Conservation (phyloP, 2,888 invertebrate genomes). For the Falcaria lacertinaria region DNA sequence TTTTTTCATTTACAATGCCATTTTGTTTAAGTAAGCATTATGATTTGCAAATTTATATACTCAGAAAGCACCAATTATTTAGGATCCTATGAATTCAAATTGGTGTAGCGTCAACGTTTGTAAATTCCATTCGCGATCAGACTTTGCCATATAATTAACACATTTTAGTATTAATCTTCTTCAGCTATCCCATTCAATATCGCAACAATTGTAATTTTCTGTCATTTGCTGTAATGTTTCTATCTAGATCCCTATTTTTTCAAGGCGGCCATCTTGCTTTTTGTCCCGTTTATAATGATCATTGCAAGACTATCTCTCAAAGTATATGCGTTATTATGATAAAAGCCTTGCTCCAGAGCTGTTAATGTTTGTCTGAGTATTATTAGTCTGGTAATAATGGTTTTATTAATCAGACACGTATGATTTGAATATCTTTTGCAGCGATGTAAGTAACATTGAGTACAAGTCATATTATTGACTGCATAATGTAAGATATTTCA, state of each 20-base stretch:
- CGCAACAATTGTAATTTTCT: conserved; percentile 39
- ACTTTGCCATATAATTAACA: conserved; percentile 69
- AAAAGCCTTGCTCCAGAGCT: background rate
- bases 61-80: too few species aligned
- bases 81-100: too few species aligned
- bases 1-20: too few species aligned
- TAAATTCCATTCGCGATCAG: too few species aligned
- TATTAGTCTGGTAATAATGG: background rate
- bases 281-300: conserved; percentile 30
- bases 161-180: conserved; percentile 28
- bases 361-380: background rate
- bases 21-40: too few species aligned
- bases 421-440: background rate
- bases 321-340: background rate
- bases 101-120: too few species aligned
- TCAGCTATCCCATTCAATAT: conserved; percentile 41
- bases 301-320: conserved; percentile 12
- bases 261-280: conserved; percentile 34
- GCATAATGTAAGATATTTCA: too few species aligned
- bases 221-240: conserved; percentile 57
- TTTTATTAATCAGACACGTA: background rate
- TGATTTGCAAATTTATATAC: too few species aligned
- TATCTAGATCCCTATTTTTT: conserved; percentile 49
- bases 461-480: too few species aligned
- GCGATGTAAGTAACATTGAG: background rate